These are phyloP conservation scores for Gymnodraco acuticeps DNA, from an alignment of 2,797 vertebrate species.

Conservation along the genomic window DNA sequence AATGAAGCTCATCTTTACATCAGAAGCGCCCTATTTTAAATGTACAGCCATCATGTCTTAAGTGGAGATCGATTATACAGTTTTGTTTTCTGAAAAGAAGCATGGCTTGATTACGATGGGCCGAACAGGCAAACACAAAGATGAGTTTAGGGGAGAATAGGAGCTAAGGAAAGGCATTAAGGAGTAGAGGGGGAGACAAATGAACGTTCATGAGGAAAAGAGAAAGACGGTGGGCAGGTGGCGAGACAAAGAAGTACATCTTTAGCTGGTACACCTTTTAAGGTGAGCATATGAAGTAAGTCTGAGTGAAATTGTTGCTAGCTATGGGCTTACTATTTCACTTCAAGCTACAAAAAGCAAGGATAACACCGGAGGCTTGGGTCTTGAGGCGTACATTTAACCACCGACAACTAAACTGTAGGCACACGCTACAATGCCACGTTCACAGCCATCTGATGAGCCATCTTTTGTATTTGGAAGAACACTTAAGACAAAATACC, in stretches of 20 bases:
- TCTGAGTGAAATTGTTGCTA: not conserved
- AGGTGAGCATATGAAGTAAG: not conserved
- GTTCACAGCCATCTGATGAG: not conserved
- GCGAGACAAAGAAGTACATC: constrained; percentile 4
- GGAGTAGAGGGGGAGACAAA: constrained; percentile 24
- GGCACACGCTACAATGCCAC: no score
- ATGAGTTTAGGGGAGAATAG: constrained; percentile 33
- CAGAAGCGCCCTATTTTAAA: constrained; percentile 53
- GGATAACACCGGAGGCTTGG: no score
- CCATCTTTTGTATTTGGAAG: not conserved
- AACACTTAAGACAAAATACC: not conserved
- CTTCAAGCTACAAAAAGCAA: no score
- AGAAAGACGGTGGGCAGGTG: constrained; percentile 10
- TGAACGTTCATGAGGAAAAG: constrained; percentile 21
- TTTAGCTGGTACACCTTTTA: not conserved
- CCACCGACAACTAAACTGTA: no score
- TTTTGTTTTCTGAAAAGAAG: constrained; percentile 31
- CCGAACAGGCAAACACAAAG: constrained; percentile 20
- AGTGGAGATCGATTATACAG: constrained; percentile 58
- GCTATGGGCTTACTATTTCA: no score
- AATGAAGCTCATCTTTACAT: constrained; percentile 61
- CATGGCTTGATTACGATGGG: constrained; percentile 37
- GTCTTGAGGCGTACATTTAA: no score
- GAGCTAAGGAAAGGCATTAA: constrained; percentile 21
- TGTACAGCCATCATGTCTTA: constrained; percentile 54